Percentiles rank a stretch among this genome's conserved stretches.
phyloP scores from a whole-genome alignment of 2,113 vertebrate species.

The Hassar affinis region DNA sequence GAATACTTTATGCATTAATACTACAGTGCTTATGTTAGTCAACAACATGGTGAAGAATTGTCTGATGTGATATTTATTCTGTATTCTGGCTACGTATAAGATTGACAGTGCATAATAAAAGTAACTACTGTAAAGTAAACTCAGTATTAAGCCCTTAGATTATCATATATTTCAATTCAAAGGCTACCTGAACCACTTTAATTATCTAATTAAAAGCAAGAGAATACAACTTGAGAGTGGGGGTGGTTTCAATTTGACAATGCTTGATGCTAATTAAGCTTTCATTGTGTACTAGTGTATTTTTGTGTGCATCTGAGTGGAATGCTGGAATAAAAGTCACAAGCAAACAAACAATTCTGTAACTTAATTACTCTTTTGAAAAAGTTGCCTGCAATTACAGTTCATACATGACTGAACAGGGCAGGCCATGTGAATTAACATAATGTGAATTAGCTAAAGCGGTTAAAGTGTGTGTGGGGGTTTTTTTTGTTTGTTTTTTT shows the following conservation, averaged over 20 bases:
- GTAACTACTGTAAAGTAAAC: not conserved
- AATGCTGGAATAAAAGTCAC: conserved; percentile 26
- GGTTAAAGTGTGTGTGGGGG: not conserved
- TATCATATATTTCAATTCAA: conserved; percentile 27
- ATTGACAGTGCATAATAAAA: not conserved
- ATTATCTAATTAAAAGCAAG: conserved; percentile 38
- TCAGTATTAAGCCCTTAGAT: conserved; percentile 5
- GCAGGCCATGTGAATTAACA: not conserved
- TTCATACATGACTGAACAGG: conserved; percentile 39
- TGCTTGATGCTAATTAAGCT: conserved; percentile 44
- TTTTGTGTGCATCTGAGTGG: conserved; percentile 43
- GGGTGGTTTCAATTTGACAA: conserved; percentile 30
- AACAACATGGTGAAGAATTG: not conserved
- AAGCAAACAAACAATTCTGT: conserved; percentile 11
- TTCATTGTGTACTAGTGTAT: conserved; percentile 23
- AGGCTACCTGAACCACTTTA: conserved; percentile 33
- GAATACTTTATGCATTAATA: too few species aligned
- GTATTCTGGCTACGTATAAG: not conserved
- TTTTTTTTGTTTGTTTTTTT: not conserved
- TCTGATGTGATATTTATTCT: not conserved
- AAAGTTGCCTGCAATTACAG: conserved; percentile 24
- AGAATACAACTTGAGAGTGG: conserved; percentile 17
- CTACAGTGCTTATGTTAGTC: not conserved
- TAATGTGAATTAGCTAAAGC: conserved; percentile 51
- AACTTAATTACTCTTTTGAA: conserved; percentile 44